Evolutionary conservation across 2,888 invertebrate genomes (phyloP), one percentile per base, ranked within the genome.

Genomic region (Hypomecis punctinalis): DNA sequence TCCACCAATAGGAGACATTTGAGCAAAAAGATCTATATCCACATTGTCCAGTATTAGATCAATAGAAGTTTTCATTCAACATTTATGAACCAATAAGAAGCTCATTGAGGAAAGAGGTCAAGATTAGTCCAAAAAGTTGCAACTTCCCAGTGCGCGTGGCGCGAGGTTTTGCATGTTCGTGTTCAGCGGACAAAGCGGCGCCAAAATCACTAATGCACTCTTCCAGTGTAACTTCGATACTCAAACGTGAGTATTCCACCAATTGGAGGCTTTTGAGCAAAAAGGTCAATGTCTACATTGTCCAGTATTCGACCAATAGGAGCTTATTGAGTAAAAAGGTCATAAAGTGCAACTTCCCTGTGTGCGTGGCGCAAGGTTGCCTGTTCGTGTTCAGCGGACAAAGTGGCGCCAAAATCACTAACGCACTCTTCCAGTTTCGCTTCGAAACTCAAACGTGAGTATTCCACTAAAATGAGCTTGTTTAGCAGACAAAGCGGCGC

Each of bases 351-450:
- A 99, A 99, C 90, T 99, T 99, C 91, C 98, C 99, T 0, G 97
- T 98, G 46, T 97, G 98, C 0, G 98, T 99, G 35, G 97, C 98
- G 0, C 91, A 97, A 47, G 98, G 98, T 75, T 96, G 96, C 69
- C 98, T 99, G 98, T 98, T 96, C 85, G 98, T 99, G 43, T 99
- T 99, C 88, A 98, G 98, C 67, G 99, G 99, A 0, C 99, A 99
- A 86, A 98, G 98, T 88, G 99, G 99, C 6, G 97, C 98, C 37
- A 98, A 98, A 92, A 98, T 99, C 79, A 99, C 98, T 4, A 99
- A 99, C 83, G 97, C 97, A 10, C 94, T 99, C 10, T 99, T 98
- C 85, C 98, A 98, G 86, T 99, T 99, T 85, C 96, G 97, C 85
- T 99, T 99, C 77, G 96, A 96, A 80, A 96, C 96, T 2, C 96